These are phyloP conservation scores for Torymus texanus DNA, from an alignment of 2,888 invertebrate genomes.

Conservation along the genomic window DNA sequence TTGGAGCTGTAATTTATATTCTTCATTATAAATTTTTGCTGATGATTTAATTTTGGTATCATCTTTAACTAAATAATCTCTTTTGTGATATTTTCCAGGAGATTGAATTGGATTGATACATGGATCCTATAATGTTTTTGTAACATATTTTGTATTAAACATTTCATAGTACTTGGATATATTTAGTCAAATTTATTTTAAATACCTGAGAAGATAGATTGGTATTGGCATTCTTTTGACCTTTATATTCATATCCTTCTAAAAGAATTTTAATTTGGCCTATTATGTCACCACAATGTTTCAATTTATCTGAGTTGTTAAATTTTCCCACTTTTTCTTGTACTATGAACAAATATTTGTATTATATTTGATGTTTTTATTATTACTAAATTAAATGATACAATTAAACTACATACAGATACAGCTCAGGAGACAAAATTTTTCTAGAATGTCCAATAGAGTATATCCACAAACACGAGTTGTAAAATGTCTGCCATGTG, in stretches of 20 bases:
- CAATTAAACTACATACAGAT: conserved; percentile 41
- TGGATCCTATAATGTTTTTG: conserved; percentile 11
- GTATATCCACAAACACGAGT: conserved; percentile 51
- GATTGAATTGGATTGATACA: neutral
- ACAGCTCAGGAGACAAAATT: conserved; percentile 41
- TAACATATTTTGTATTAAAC: neutral
- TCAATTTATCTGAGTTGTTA: conserved; percentile 36
- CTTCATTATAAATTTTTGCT: conserved; percentile 19
- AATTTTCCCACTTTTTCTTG: conserved; percentile 37
- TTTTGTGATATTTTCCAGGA: conserved; percentile 18
- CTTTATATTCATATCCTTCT: conserved; percentile 40
- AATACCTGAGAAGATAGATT: conserved; percentile 22
- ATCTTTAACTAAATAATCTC: conserved; percentile 1
- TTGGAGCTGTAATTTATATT: conserved; percentile 2
- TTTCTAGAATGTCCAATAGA: conserved; percentile 49
- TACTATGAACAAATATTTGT: conserved; percentile 17
- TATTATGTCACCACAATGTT: conserved; percentile 34
- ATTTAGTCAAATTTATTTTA: neutral
- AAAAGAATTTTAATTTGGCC: conserved; percentile 39
- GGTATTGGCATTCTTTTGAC: neutral
- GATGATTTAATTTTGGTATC: conserved; percentile 17
- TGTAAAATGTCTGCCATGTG: conserved; percentile 57
- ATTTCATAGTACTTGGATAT: neutral
- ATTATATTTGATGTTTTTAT: conserved; percentile 5
- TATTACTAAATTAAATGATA: conserved; percentile 5